Evolutionary conservation across 2,113 vertebrate genomes (phyloP).

Genomic region (Rhea pennata): DNA sequence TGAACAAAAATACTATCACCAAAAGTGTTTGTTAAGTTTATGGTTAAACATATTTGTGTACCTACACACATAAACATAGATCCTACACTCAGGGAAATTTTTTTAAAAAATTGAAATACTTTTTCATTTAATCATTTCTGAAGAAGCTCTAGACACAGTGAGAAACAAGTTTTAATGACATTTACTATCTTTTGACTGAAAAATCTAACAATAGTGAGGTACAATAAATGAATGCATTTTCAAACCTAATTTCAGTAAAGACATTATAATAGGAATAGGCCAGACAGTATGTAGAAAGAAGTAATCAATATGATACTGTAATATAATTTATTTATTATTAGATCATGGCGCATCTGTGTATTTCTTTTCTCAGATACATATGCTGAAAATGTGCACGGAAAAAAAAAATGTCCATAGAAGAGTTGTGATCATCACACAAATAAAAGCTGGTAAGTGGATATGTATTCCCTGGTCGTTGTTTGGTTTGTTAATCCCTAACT

Average conservation of each 20-base stretch:
- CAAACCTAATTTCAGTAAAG: background rate
- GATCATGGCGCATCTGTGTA: rapidly evolving
- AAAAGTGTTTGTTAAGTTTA: background rate
- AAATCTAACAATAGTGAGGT: background rate
- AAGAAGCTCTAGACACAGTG: background rate
- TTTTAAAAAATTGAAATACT: background rate
- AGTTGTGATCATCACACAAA: background rate
- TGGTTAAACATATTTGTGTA: background rate
- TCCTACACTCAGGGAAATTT: background rate
- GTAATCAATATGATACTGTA: background rate
- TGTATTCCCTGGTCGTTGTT: background rate
- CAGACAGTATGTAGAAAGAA: background rate
- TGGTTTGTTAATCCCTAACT: background rate
- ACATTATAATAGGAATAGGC: background rate
- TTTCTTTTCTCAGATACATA: background rate
- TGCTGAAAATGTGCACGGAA: background rate
- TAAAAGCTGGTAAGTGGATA: background rate
- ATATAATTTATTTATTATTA: background rate
- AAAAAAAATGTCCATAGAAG: background rate
- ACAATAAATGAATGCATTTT: background rate
- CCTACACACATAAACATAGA: background rate
- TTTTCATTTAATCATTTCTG: background rate
- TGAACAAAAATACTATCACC: background rate
- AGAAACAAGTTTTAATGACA: background rate
- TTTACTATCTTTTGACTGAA: background rate